Base-by-base conservation (phyloP, 2,797 vertebrate genomes). In the Trachurus trachurus region DNA sequence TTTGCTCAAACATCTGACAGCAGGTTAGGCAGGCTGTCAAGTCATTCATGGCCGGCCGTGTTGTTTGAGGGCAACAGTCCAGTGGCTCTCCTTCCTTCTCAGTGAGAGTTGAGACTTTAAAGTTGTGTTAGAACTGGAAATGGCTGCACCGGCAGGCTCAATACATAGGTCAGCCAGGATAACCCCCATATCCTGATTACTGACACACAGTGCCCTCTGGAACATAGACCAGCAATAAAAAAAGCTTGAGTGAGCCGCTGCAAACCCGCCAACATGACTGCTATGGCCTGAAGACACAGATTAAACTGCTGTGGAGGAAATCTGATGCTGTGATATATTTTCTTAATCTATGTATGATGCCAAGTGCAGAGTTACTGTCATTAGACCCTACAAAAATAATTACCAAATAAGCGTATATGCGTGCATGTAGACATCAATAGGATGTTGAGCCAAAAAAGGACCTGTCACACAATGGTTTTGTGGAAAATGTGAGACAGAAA, bases 101-200 rank as follows among this genome's bases (percentile, higher is more conserved):
- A 53, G 69, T 57, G 57, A 78, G 72, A 81, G 78, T 80, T 37
- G 15, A 45, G 57, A 56, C 81, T 84, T 86, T 87, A 83, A 88
- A 86, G 82, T 75, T 47, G 77, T 76, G 80, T 81, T 82, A 74
- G 77, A 26, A 40, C 71, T 90, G 90, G 87, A 90, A 92, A 89
- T 53, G 78, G 84, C 83, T 88, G 71, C 73, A 56, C 80, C 80
- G 88, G 80, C 81, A 82, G 77, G 86, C 93, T 94, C 94, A 94
- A 93, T 95, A 93, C 88, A 59, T 66, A 87, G 93, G 93, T 95
- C 95, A 95, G 92, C 85, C 95, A 95, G 95, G 95, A 96, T 95
- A 95, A 95, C 95, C 95, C 94, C 93, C 91, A 95, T 94, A 95
- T 96, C 95, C 95, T 95, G 94, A 96, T 94, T 94, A 93, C 93